Evolutionary conservation across 2,797 vertebrate species (phyloP).

Genomic region (Acrocephalus scirpaceus): DNA sequence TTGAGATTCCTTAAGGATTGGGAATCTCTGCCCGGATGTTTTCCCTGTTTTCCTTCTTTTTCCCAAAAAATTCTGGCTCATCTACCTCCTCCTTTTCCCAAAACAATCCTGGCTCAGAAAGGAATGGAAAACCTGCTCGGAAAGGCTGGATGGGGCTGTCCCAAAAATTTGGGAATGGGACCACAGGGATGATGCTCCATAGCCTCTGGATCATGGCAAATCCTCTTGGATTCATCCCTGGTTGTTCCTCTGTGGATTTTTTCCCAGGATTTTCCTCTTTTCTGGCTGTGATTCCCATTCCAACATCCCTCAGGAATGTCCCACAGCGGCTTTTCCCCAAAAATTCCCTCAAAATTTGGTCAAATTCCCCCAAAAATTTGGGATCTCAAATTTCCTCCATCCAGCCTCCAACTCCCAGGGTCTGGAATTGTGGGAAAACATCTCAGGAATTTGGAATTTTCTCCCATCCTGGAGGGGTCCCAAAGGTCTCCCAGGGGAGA

Average conservation of each 20-base stretch:
- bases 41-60: not conserved
- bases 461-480: not conserved
- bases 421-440: fast-evolving
- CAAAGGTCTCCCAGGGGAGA: not conserved
- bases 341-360: no score
- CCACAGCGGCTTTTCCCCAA: fast-evolving
- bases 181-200: not conserved
- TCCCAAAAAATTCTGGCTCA: no score
- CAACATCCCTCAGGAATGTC: fast-evolving
- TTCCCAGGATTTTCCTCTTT: not conserved
- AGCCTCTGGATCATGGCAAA: fast-evolving
- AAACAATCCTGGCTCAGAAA: no score
- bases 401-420: not conserved
- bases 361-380: not conserved
- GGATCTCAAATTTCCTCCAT: not conserved
- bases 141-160: not conserved
- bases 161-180: not conserved
- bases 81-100: no score
- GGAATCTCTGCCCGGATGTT: fast-evolving
- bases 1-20: not conserved
- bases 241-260: not conserved
- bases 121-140: not conserved
- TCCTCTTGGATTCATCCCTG: not conserved
- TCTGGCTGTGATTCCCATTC: fast-evolving
- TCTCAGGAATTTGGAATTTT: not conserved